Base-by-base conservation (phyloP, 1,140 invertebrate species). In the Caenorhabditis brenneri region DNA sequence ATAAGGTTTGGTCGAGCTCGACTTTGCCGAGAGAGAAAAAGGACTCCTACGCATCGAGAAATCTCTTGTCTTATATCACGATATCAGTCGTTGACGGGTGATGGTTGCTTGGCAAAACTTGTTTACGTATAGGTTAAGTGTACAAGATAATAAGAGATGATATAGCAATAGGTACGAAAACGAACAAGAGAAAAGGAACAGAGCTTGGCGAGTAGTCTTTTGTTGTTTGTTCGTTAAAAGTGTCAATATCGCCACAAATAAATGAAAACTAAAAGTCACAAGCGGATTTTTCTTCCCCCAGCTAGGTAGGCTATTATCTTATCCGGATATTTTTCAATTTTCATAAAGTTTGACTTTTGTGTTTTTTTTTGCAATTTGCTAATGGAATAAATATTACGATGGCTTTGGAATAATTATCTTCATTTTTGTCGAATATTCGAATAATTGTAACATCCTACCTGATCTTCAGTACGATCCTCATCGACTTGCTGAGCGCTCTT, bases 391-490 rank as follows among this genome's bases (percentile, higher is more conserved):
- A 42, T 12, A 6, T 42, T 42, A n/a, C n/a, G n/a, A n/a, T n/a
- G n/a, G n/a, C n/a, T n/a, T n/a, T n/a, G n/a, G n/a, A n/a, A n/a
- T n/a, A n/a, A n/a, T n/a, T n/a, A n/a, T n/a, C 16, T 46, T 46
- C 1, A 46, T 46, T 46, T 46, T 46, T 46, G 10, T 46, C 42
- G 7, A 51, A 51, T 0, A 51, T 51, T 1, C 19, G 3, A 49
- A 27, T 27, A 22, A 36, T 22, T 81, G 1, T 46, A 42, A n/a
- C n/a, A n/a, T n/a, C n/a, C 1, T 46, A 82, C 81, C 81, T 82
- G 81, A 55, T 82, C 81, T 74, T 82, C 81, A 31, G 81, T 82
- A 24, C 81, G 39, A 42, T 82, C 81, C 29, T 82, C 81, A 29
- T 82, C 81, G 36, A 65, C 69, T 19, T 39, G 55, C n/a, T 53